Percentiles rank a stretch among this genome's conserved stretches.
phyloP scores from a whole-genome alignment of 1,140 invertebrate species.

The Panagrolaimus sp. region DNA sequence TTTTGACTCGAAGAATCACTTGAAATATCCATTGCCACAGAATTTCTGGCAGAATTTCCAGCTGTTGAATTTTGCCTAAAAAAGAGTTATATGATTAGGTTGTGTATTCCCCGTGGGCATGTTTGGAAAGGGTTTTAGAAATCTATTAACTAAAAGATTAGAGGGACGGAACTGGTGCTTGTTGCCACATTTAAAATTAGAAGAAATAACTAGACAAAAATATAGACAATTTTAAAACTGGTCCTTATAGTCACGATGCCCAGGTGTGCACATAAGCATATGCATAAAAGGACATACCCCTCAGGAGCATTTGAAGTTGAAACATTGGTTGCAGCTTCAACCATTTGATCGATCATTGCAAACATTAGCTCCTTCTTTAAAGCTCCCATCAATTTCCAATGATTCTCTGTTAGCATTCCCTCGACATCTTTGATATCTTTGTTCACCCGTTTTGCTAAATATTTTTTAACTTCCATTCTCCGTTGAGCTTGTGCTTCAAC shows the following conservation, averaged over 20 bases:
- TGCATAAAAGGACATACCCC: no score
- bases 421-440: constrained; percentile 2
- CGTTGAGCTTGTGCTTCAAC: neutral
- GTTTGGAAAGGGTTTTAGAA: no score
- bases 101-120: no score
- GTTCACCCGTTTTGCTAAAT: neutral
- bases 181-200: no score
- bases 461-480: neutral
- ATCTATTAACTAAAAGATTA: no score
- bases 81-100: no score
- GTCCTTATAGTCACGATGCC: no score
- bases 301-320: no score
- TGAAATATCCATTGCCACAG: constrained; percentile 2
- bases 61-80: neutral
- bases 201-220: no score
- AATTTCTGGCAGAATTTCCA: constrained; percentile 9
- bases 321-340: neutral
- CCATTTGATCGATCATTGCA: constrained; percentile 4
- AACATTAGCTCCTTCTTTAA: constrained; percentile 13
- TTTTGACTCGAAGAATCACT: neutral
- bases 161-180: no score
- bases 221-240: no score
- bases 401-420: neutral
- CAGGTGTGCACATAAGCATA: no score
- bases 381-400: neutral